Percentiles rank a stretch among this genome's conserved stretches.
phyloP scores from a whole-genome alignment of 2,113 vertebrate genomes.

The Oryzias woworae region DNA sequence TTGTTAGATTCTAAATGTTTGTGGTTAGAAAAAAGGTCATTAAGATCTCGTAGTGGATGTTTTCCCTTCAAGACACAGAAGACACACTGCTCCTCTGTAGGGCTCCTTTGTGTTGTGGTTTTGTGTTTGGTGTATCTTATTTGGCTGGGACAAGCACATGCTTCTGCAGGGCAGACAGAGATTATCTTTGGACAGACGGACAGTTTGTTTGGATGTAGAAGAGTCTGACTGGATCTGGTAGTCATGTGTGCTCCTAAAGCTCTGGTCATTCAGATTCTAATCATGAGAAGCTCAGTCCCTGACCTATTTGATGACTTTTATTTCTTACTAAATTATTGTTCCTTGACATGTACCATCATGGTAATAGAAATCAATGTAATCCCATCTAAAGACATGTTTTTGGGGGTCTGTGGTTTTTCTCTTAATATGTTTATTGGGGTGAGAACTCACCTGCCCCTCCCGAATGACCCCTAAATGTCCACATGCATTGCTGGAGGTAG shows the following conservation, averaged over 20 bases:
- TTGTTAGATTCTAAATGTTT: background rate
- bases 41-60: background rate
- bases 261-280: conserved; percentile 40
- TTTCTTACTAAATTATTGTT: background rate
- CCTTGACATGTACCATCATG: background rate
- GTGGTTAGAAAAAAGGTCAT: background rate
- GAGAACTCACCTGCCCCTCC: background rate
- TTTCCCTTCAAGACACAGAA: background rate
- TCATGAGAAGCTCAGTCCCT: conserved; percentile 38
- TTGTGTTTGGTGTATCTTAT: background rate
- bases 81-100: conserved; percentile 2
- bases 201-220: conserved; percentile 7
- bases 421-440: conserved; percentile 6
- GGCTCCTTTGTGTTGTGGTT: background rate
- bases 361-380: background rate
- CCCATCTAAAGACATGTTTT: background rate
- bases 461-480: conserved; percentile 34
- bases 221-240: conserved; percentile 1
- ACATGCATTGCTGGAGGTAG: conserved; percentile 30
- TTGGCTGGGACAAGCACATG: background rate
- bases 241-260: conserved; percentile 20
- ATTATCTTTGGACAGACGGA: background rate
- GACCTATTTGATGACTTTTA: conserved; percentile 17
- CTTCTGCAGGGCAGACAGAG: background rate
- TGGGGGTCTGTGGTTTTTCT: background rate